Evolutionary conservation across 2,113 vertebrate species (phyloP).

Genomic region (Pedetes capensis): DNA sequence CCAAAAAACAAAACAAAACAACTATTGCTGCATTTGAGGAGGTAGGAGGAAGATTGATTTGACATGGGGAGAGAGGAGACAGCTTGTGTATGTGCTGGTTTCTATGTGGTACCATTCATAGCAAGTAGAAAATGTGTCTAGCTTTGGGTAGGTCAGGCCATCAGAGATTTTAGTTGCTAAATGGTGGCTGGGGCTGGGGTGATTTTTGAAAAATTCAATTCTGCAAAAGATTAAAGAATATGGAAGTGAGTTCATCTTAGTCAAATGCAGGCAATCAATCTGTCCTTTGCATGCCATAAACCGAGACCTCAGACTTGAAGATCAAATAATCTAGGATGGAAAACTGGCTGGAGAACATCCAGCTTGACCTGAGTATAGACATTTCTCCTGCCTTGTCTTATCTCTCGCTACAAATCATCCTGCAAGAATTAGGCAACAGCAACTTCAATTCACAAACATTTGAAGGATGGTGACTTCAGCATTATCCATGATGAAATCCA

Average conservation of each 20-base stretch:
- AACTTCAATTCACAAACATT: slow-evolving; percentile 11
- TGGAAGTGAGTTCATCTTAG: slow-evolving; percentile 20
- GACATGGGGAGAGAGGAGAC: background rate
- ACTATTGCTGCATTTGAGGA: background rate
- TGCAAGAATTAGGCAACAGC: slow-evolving; percentile 41
- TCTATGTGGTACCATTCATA: background rate
- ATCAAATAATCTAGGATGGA: slow-evolving; percentile 35
- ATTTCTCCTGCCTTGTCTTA: slow-evolving; percentile 62
- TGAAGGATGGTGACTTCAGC: slow-evolving; percentile 68
- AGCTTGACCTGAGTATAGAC: slow-evolving; percentile 40
- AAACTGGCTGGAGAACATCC: slow-evolving; percentile 41
- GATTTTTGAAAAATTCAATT: slow-evolving; percentile 31
- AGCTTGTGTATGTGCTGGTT: background rate
- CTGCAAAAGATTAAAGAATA: slow-evolving; percentile 44
- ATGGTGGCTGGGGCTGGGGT: background rate
- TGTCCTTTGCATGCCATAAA: slow-evolving; percentile 40
- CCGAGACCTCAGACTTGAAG: background rate
- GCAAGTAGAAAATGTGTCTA: background rate
- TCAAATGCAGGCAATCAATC: slow-evolving; percentile 30
- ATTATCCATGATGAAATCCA: slow-evolving; percentile 66
- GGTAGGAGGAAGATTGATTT: background rate
- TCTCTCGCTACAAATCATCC: slow-evolving; percentile 68
- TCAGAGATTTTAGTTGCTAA: background rate
- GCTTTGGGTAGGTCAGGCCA: background rate
- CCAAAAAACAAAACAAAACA: background rate